A percentile compares a stretch with the other conserved stretches of the same genome.
Conservation (phyloP, 2,888 invertebrate species). For the Drosophila meridiana region DNA sequence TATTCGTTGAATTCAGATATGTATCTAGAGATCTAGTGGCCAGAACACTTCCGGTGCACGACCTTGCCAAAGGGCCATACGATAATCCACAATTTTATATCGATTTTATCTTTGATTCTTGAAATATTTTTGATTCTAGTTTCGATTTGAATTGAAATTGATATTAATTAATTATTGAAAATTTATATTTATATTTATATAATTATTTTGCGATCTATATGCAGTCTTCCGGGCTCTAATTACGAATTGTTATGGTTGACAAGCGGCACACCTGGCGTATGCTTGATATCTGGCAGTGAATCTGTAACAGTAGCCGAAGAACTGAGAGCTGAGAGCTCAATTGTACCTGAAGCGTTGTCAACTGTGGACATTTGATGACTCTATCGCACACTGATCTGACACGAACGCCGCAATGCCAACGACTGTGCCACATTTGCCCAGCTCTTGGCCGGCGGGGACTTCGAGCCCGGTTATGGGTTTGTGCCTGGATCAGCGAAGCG, state of each 20-base stretch:
- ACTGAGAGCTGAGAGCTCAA: background rate
- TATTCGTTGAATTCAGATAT: slow-evolving; percentile 18
- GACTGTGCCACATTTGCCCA: slow-evolving; percentile 38
- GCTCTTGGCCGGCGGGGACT: background rate
- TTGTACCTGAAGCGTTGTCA: slow-evolving; percentile 25
- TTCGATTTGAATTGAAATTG: slow-evolving; percentile 28
- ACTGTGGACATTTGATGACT: slow-evolving; percentile 33
- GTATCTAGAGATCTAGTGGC: slow-evolving; percentile 15
- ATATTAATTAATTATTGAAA: slow-evolving; percentile 10
- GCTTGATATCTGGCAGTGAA: slow-evolving; percentile 23
- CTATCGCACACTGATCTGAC: slow-evolving; percentile 38
- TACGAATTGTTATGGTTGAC: slow-evolving; percentile 29
- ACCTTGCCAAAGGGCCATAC: slow-evolving; percentile 52
- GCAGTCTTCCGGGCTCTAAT: slow-evolving; percentile 19
- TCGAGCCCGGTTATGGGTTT: slow-evolving; percentile 8
- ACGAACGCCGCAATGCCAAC: slow-evolving; percentile 20
- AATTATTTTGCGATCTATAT: background rate
- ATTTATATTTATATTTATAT: slow-evolving; percentile 15
- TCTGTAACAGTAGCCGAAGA: slow-evolving; percentile 5
- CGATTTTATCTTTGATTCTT: background rate
- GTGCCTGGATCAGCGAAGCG: slow-evolving; percentile 14
- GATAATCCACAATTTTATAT: slow-evolving; percentile 35
- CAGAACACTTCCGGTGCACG: slow-evolving; percentile 45
- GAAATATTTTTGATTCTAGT: slow-evolving; percentile 29
- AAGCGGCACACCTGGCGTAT: slow-evolving; percentile 36